Evolutionary conservation across 2,797 vertebrate species (phyloP).

Genomic region (Dicrostonyx torquatus): DNA sequence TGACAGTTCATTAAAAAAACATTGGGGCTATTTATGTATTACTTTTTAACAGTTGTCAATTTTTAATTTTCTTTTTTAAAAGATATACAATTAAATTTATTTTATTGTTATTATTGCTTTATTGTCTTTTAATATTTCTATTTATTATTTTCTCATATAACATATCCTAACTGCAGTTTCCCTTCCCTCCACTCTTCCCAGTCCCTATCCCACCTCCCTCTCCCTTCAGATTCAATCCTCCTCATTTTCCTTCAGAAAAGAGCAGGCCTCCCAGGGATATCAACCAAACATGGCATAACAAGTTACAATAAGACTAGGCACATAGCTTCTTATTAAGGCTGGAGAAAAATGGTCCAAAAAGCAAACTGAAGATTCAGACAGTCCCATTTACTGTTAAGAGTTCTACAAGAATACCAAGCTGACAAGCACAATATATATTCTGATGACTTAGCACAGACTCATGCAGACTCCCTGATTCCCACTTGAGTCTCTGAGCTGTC

Average conservation of each 20-base stretch:
- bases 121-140: background rate
- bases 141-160: background rate
- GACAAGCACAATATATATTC: background rate
- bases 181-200: background rate
- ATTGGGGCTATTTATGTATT: background rate
- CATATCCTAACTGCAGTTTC: background rate
- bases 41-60: background rate
- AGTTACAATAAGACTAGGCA: background rate
- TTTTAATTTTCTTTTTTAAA: background rate
- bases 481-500: background rate
- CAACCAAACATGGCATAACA: background rate
- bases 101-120: background rate
- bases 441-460: background rate
- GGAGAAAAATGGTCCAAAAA: background rate
- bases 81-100: background rate
- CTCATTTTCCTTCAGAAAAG: background rate
- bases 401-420: background rate
- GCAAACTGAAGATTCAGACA: background rate
- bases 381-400: background rate
- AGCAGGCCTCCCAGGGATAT: background rate
- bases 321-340: background rate
- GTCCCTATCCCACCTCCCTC: accelerated
- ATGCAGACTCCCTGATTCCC: background rate
- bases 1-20: background rate
- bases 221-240: background rate